Evolutionary conservation across 2,888 invertebrate species (phyloP), one percentile per base, ranked within the genome.

Genomic region (Acanthosoma haemorrhoidale): DNA sequence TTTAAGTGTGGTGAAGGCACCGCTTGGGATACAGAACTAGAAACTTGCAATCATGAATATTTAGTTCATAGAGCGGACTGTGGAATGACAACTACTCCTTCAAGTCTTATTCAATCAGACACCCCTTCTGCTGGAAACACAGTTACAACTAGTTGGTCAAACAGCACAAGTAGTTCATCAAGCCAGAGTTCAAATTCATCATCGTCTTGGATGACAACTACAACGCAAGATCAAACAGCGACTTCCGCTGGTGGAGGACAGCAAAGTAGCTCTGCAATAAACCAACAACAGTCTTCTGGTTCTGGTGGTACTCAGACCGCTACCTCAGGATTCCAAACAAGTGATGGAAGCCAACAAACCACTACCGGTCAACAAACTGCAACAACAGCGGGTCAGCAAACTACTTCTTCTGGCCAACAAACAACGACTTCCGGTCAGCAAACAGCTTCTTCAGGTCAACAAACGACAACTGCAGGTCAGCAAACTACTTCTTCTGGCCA

Each of bases 1-100:
- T 92, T 89, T 78, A 81, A 81, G 13, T 92, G 92, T 79, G 88
- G 87, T 3, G 84, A 87, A 68, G 90, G 90, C 63, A 92, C 91
- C 4, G 87, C 88, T 34, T 92, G 91, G 91, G 90, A 90, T 80
- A 83, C 85, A 70, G 80, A 83, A 66, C 80, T 86, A 71, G 82
- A 85, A 77, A 84, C 87, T 61, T 92, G 92, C 79, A 91, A 92
- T 79, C 86, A 91, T 78, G 84, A 85, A 38, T 86, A 85, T 83
- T 84, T 85, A 70, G 85, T 85, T 29, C 72, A 75, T 21, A 70
- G 77, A 70, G 71, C 72, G 11, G 76, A 75, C 59, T 76, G 75
- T 69, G 75, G 75, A 4, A 43, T 71, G 58, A 41, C 73, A 15
- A 73, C 75, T 9, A 73, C 74, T 13, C 73, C 73, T n/a, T 68